Evolutionary conservation across 1,140 invertebrate genomes (phyloP), one percentile per base, ranked within the genome.

Genomic region (Brachystomella parvula): DNA sequence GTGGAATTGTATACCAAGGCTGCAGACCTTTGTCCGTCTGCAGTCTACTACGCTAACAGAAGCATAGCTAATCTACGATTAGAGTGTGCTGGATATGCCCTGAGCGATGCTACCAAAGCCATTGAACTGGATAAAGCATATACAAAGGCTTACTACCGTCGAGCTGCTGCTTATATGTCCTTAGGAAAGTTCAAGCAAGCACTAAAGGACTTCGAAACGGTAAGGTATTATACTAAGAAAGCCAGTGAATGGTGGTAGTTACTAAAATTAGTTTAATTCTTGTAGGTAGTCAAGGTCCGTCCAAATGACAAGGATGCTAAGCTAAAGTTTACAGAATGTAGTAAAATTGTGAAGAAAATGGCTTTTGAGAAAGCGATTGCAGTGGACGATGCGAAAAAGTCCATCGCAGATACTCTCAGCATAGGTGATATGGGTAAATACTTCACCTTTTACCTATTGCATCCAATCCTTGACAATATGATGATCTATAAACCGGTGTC

Each of bases 361-460:
- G 92, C 94, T 1, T 99, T 99, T 81, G 90, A 96, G 78, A 94
- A 94, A 79, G 97, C 97, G 1, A 99, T 99, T 75, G 85, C 94
- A 15, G 88, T 94, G 1, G 94, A 98, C 73, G 89, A 94, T 67
- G 84, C 85, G 30, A 88, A 88, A 75, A 92, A 89, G 73, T 88
- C 86, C 75, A 84, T 97, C 69, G 86, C 90, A 3, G 92, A 96
- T 66, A 81, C 82, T 67, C 89, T 97, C 70, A 87, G 97, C 78
- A 79, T 96, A 73, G 92, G 96, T 75, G 82, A 83, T 62, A 96
- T 97, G 85, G 85, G 92, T 96, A 83, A 60, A 26, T 60, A 9
- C 58, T 60, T 32, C 58, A 32, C 24, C 30, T 9, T 60, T 32
- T 15, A 47, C 44, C 44, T 47, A 19, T 49, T 31, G 6, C 17